phyloP scores from a whole-genome alignment of 2,113 vertebrate species.

The Laterallus jamaicensis region DNA sequence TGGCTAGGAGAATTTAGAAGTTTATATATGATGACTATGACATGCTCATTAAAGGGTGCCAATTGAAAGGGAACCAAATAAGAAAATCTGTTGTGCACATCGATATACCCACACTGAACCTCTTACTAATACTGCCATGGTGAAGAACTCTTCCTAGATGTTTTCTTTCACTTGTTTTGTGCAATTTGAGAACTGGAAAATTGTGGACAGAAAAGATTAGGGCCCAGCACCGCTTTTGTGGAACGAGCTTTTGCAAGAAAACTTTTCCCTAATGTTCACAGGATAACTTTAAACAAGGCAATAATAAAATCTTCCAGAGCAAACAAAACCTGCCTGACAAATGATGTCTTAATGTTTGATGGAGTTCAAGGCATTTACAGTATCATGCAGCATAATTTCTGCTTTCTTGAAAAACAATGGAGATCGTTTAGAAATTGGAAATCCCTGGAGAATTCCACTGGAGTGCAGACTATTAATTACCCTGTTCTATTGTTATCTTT shows the following conservation, averaged over 20 bases:
- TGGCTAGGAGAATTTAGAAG: conserved; percentile 13
- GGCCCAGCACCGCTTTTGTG: neutral
- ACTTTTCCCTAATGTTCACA: neutral
- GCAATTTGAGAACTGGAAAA: neutral
- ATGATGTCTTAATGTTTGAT: conserved; percentile 51
- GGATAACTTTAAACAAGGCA: neutral
- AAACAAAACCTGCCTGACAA: conserved; percentile 43
- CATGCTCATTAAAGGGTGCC: neutral
- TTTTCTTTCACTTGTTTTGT: neutral
- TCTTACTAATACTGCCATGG: neutral
- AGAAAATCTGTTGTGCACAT: conserved; percentile 42
- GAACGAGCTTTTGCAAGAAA: neutral
- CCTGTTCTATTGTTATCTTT: conserved; percentile 70
- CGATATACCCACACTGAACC: neutral
- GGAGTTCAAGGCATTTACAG: conserved; percentile 22
- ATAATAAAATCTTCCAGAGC: neutral
- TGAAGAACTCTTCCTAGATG: neutral
- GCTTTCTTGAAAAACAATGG: conserved; percentile 62
- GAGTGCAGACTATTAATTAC: conserved; percentile 75
- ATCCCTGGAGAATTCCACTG: conserved; percentile 59
- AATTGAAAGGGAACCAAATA: conserved; percentile 26
- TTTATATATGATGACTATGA: conserved; percentile 22
- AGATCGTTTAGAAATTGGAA: conserved; percentile 58
- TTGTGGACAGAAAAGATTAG: neutral
- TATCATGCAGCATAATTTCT: conserved; percentile 42